Conservation (phyloP, 2,113 vertebrate species). For the Beaufortia kweichowensis region DNA sequence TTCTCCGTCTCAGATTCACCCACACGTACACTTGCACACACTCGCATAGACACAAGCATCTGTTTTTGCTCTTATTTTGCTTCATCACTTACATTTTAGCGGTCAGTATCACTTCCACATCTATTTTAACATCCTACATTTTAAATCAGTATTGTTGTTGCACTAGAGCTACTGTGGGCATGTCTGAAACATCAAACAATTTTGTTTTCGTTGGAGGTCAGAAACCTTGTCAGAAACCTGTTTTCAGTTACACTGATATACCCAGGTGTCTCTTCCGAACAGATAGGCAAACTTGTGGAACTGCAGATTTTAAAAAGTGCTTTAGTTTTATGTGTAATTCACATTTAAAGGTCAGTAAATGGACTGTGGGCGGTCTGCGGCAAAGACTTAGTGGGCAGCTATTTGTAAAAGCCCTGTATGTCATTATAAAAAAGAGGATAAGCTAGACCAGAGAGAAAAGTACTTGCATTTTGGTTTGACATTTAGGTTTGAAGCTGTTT, state of each 20-base stretch:
- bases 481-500: constrained; percentile 48
- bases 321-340: too few species aligned
- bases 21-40: neutral
- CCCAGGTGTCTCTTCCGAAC: neutral
- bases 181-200: neutral
- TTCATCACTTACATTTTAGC: neutral
- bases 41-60: neutral
- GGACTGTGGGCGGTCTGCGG: neutral
- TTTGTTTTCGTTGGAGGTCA: neutral
- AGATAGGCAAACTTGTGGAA: neutral
- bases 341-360: neutral
- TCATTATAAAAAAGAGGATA: neutral
- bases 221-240: too few species aligned
- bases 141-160: too few species aligned
- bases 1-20: neutral
- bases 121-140: neutral
- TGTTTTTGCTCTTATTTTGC: neutral
- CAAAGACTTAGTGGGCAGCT: neutral
- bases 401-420: neutral
- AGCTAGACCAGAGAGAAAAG: neutral
- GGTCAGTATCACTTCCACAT: neutral
- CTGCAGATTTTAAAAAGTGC: too few species aligned
- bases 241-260: too few species aligned
- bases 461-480: neutral
- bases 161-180: constrained; percentile 2